Base-by-base conservation (phyloP, 1,140 invertebrate genomes). In the Euschistus heros region DNA sequence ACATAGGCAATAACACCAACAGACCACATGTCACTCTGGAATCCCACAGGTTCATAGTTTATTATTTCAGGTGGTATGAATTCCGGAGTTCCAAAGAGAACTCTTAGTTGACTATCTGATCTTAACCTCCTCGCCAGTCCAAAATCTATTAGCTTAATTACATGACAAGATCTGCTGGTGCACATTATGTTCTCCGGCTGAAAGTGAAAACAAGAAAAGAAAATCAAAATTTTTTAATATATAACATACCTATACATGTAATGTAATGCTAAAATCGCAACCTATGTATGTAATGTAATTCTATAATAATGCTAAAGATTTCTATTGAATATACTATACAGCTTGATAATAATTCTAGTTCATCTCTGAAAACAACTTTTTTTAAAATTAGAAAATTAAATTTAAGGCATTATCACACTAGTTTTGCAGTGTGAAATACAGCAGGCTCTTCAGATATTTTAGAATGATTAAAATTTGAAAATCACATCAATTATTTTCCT, bases 51-150 rank as follows among this genome's bases (percentile, higher is more conserved):
- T 72, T 96, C 92, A 74, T 92, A 95, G 76, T 87, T 92, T 55
- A 96, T 88, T 47, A 97, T 88, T 79, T 97, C 94, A 0, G 94
- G 94, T 0, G 92, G 86, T 68, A 95, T 87, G 72, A 97, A 97
- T 76, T 97, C 94, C 0, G 92, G 91, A 0, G 93, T 97, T 17
- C 93, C 94, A 72, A 94, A 92, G 7, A 92, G 76, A 6, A 94
- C 90, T 65, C 88, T 77, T 0, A 91, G 79, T 0, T 86, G 84
- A 15, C 81, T 80, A 30, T 83, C 81, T 0, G 86, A 84, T 61
- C 86, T 79, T 62, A 92, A 80, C 64, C 86, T 83, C 72, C 88
- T 83, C 0, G 94, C 92, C 24, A 97, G 74, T 17, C 94, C 94
- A 74, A 95, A 95, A 74, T 95, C 92, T 64, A 94, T 92, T 4